Percentiles rank a stretch among this genome's conserved stretches.
Conservation (phyloP, 2,113 vertebrate species). For the Tychaedon coryphoeus region DNA sequence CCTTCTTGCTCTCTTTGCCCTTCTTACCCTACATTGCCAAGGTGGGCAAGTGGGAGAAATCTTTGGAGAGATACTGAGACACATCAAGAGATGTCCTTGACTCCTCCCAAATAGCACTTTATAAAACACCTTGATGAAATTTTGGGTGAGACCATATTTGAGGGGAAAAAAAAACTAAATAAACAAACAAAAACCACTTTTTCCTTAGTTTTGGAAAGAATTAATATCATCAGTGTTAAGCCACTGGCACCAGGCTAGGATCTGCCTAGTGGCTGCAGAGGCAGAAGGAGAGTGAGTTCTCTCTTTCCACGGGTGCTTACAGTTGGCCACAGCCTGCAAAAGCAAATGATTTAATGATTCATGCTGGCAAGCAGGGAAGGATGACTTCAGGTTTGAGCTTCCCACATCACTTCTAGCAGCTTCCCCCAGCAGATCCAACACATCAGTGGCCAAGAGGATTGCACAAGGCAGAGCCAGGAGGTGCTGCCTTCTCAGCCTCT, state of each 20-base stretch:
- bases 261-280: not conserved
- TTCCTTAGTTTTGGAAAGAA: not conserved
- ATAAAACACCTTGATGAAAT: not conserved
- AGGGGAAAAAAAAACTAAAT: rapidly evolving
- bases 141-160: not conserved
- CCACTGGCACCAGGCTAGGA: not conserved
- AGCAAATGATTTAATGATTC: conserved; percentile 44
- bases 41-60: not conserved
- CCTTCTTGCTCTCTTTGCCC: not conserved
- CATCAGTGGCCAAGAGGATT: not conserved
- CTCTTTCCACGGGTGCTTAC: not conserved
- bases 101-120: not conserved
- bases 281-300: not conserved
- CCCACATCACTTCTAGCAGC: conserved; percentile 26
- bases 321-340: conserved; percentile 4
- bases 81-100: not conserved
- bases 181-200: not conserved
- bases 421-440: not conserved
- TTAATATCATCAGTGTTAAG: not conserved
- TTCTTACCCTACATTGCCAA: rapidly evolving
- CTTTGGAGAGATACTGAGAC: not conserved
- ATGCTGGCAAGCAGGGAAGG: conserved; percentile 34
- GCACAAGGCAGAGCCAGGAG: not conserved
- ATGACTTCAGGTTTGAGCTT: conserved; percentile 60
- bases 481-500: not conserved